Conservation (phyloP, 2,888 invertebrate genomes). For the Dendrolimus houi region DNA sequence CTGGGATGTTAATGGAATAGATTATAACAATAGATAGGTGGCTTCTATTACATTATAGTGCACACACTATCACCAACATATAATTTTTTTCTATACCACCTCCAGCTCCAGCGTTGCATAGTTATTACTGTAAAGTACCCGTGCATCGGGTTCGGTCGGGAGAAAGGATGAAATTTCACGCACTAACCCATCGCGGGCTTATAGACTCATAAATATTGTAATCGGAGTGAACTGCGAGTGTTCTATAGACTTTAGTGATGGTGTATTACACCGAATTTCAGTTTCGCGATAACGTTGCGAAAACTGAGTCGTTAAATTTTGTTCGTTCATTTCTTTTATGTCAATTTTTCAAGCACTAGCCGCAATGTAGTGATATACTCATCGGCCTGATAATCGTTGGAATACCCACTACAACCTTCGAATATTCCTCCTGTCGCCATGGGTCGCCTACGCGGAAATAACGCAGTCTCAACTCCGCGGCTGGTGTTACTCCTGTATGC, state of each 20-base stretch:
- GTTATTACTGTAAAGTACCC: conserved; percentile 34
- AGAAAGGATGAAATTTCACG: conserved; percentile 54
- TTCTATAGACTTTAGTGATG: conserved; percentile 8
- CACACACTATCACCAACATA: no score
- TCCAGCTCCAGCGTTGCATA: conserved; percentile 12
- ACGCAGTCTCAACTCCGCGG: no score
- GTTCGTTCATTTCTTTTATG: not conserved
- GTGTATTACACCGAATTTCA: not conserved
- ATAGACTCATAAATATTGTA: conserved; percentile 54
- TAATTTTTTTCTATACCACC: conserved; percentile 4
- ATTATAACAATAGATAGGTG: no score
- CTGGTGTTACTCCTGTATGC: no score
- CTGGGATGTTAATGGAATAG: no score
- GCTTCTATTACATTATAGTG: no score
- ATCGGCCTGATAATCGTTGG: no score
- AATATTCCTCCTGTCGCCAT: no score
- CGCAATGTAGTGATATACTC: no score
- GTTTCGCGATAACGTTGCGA: not conserved
- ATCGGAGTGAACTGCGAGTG: conserved; percentile 25
- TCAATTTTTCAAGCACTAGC: not conserved
- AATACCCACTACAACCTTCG: no score
- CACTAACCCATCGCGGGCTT: conserved; percentile 10
- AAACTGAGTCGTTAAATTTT: not conserved
- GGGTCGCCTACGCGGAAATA: no score
- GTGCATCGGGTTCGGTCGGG: conserved; percentile 13